Percentiles rank a stretch among this genome's conserved stretches.
Conservation (phyloP, 1,140 invertebrate species). For the Mactra quadrangularis region DNA sequence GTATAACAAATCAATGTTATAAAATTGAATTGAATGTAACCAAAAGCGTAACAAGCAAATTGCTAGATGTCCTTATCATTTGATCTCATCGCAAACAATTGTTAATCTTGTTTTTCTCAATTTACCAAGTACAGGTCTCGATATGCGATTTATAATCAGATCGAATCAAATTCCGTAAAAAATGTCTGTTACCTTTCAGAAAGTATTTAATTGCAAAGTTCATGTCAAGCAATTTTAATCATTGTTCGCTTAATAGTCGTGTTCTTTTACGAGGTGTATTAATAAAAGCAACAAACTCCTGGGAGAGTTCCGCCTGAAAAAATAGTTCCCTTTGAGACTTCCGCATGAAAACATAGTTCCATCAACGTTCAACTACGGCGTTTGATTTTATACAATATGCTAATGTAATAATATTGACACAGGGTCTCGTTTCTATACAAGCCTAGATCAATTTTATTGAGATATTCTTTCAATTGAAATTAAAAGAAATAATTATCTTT, state of each 20-base stretch:
- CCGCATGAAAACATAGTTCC: slow-evolving; percentile 48
- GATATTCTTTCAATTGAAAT: slow-evolving; percentile 60
- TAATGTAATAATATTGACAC: slow-evolving; percentile 60
- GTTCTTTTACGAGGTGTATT: slow-evolving; percentile 44
- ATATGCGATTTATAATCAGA: not conserved
- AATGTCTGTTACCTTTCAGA: no score
- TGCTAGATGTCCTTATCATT: slow-evolving; percentile 7
- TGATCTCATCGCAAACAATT: not conserved
- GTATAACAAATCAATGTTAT: not conserved
- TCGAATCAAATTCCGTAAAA: no score
- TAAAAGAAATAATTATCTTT: slow-evolving; percentile 61
- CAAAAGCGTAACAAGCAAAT: slow-evolving; percentile 1
- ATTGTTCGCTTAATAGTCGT: slow-evolving; percentile 48
- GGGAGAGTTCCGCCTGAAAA: slow-evolving; percentile 49
- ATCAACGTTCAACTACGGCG: slow-evolving; percentile 14
- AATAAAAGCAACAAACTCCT: slow-evolving; percentile 54
- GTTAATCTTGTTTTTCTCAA: slow-evolving; percentile 7
- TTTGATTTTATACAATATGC: slow-evolving; percentile 54
- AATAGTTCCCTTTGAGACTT: slow-evolving; percentile 42
- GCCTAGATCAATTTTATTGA: slow-evolving; percentile 53
- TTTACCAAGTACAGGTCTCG: slow-evolving; percentile 34
- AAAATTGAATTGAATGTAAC: slow-evolving; percentile 16
- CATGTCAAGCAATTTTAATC: slow-evolving; percentile 50
- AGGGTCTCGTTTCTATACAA: slow-evolving; percentile 55
- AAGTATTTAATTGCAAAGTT: slow-evolving; percentile 47